phyloP scores from a whole-genome alignment of 1,140 invertebrate species.

The Drosophila leontia region DNA sequence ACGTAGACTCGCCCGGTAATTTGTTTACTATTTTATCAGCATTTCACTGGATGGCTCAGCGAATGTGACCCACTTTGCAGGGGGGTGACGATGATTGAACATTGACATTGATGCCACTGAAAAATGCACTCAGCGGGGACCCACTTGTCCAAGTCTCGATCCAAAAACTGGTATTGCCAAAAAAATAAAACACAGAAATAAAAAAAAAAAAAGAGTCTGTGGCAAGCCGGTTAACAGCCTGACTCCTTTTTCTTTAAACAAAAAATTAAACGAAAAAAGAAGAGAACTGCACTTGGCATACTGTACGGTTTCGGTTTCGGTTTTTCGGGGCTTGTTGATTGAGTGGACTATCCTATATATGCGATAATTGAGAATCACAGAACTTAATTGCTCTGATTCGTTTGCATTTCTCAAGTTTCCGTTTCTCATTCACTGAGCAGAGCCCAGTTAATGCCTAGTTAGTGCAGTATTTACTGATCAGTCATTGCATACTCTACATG shows the following conservation, averaged over 20 bases:
- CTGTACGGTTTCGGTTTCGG: constrained; percentile 1
- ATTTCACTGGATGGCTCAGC: constrained; percentile 23
- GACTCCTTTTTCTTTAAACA: constrained; percentile 17
- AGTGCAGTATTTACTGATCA: constrained; percentile 5
- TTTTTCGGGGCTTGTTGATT: constrained; percentile 39
- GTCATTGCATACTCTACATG: constrained; percentile 10
- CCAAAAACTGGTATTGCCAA: constrained; percentile 67
- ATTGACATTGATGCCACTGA: constrained; percentile 75
- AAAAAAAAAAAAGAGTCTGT: constrained; percentile 23
- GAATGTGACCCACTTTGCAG: constrained; percentile 64
- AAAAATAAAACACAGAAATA: constrained; percentile 15
- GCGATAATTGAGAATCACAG: constrained; percentile 24
- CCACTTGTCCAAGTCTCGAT: constrained; percentile 48
- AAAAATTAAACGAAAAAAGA: constrained; percentile 1
- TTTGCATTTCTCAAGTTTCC: constrained; percentile 37
- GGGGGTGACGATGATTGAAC: constrained; percentile 21
- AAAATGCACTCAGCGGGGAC: constrained; percentile 48
- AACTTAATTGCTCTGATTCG: constrained; percentile 34
- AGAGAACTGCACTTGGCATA: constrained; percentile 26
- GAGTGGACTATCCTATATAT: constrained; percentile 38
- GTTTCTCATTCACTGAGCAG: constrained; percentile 19
- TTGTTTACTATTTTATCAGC: constrained; percentile 56
- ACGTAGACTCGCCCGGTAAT: constrained; percentile 1
- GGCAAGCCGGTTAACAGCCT: constrained; percentile 37
- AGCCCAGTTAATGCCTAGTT: constrained; percentile 2